Evolutionary conservation across 1,140 invertebrate species (phyloP).

Genomic region (Zaprionus nigranus): DNA sequence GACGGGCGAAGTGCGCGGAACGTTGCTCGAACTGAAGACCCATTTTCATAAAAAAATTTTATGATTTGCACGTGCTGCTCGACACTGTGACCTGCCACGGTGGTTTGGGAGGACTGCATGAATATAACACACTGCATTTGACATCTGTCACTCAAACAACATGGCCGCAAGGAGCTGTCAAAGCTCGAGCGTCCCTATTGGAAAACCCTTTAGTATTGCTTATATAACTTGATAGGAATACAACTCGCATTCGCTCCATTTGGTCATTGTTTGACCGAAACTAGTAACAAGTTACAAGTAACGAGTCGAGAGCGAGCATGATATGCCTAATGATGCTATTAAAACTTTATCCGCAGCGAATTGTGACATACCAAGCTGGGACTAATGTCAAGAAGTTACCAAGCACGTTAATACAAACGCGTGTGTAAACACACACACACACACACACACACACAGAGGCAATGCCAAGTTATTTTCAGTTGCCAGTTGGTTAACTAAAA

Average conservation of each 20-base stretch:
- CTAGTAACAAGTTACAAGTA: slow-evolving; percentile 12
- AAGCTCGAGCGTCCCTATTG: too few species aligned
- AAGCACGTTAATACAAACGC: slow-evolving; percentile 37
- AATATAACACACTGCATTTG: too few species aligned
- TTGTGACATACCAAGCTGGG: slow-evolving; percentile 10
- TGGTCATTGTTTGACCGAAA: slow-evolving; percentile 8
- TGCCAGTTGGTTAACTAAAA: slow-evolving; percentile 15
- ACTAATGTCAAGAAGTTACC: slow-evolving; percentile 26
- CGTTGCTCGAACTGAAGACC: too few species aligned
- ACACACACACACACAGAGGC: slow-evolving; percentile 3
- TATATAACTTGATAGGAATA: background rate
- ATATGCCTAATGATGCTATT: slow-evolving; percentile 66
- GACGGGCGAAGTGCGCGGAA: too few species aligned
- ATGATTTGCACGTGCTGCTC: too few species aligned
- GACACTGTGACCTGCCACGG: too few species aligned
- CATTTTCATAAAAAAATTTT: too few species aligned
- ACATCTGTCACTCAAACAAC: too few species aligned
- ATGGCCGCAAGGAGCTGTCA: too few species aligned
- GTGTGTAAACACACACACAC: slow-evolving; percentile 10
- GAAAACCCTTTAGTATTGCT: too few species aligned
- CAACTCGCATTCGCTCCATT: background rate
- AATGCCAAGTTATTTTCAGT: background rate
- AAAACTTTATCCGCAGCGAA: slow-evolving; percentile 58
- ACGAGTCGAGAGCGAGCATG: background rate
- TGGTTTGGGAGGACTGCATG: too few species aligned